A percentile compares a stretch with the other conserved stretches of the same genome.
phyloP scores from a whole-genome alignment of 1,140 invertebrate genomes.

The Homalodisca vitripennis region DNA sequence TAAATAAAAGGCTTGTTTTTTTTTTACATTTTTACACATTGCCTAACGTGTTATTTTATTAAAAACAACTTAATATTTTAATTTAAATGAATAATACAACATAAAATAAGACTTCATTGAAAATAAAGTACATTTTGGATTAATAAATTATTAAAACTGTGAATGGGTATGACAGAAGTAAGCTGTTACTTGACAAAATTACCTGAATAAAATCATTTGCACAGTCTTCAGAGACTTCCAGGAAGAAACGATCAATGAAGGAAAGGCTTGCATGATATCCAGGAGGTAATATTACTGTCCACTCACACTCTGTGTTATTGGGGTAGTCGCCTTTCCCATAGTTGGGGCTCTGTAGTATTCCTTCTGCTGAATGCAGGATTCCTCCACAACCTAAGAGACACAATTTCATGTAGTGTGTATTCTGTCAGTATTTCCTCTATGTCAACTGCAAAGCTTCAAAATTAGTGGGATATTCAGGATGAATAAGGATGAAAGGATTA shows the following conservation, averaged over 20 bases:
- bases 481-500: too few species aligned
- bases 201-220: conserved; percentile 78
- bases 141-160: not conserved
- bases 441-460: too few species aligned
- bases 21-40: too few species aligned
- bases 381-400: conserved; percentile 14
- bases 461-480: too few species aligned
- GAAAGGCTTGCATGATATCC: conserved; percentile 68
- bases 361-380: not conserved
- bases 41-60: too few species aligned
- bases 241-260: conserved; percentile 69
- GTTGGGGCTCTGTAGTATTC: conserved; percentile 36
- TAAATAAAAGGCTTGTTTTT: too few species aligned
- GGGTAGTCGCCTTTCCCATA: not conserved
- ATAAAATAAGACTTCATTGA: not conserved
- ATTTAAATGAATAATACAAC: too few species aligned
- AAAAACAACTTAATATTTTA: too few species aligned
- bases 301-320: conserved; percentile 75
- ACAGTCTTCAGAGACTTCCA: conserved; percentile 71
- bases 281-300: conserved; percentile 63
- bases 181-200: conserved; percentile 30
- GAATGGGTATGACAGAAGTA: conserved; percentile 33
- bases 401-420: too few species aligned
- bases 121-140: not conserved
- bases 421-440: too few species aligned